Conservation (phyloP, 2,797 vertebrate genomes). For the Phalanger gymnotis region DNA sequence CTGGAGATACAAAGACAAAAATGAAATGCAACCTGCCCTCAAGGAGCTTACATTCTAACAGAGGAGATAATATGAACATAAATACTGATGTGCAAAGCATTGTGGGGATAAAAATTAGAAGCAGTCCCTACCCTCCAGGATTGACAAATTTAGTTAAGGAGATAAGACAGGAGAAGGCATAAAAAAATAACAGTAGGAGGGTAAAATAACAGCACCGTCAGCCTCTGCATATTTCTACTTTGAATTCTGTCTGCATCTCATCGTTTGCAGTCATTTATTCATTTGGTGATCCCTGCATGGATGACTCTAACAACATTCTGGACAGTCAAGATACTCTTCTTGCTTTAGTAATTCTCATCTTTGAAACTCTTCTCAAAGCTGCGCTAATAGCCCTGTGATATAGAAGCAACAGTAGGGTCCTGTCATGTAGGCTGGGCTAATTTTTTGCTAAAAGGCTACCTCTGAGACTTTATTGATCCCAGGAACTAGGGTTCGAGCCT, state of each 20-base stretch:
- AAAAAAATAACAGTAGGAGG: neutral
- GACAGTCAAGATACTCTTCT: neutral
- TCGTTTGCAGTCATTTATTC: too few species aligned
- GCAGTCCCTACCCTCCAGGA: neutral
- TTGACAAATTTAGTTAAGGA: too few species aligned
- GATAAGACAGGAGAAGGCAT: neutral
- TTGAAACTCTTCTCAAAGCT: neutral
- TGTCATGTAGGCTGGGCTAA: neutral
- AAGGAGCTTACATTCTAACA: neutral
- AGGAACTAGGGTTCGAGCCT: neutral
- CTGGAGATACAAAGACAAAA: neutral
- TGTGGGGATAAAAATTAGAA: neutral
- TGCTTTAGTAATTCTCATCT: neutral
- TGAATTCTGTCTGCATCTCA: neutral
- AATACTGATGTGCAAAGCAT: neutral
- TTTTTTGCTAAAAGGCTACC: neutral
- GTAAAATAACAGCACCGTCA: neutral
- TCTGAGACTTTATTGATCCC: neutral
- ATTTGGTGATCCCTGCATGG: neutral
- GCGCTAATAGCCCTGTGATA: neutral
- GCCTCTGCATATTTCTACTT: neutral
- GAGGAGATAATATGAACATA: neutral
- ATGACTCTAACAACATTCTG: neutral
- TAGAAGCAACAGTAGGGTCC: neutral
- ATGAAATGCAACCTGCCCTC: neutral